Percentiles rank a stretch among this genome's conserved stretches.
Evolutionary conservation across 2,113 vertebrate species (phyloP).

Genomic region (Saimiri boliviensis): DNA sequence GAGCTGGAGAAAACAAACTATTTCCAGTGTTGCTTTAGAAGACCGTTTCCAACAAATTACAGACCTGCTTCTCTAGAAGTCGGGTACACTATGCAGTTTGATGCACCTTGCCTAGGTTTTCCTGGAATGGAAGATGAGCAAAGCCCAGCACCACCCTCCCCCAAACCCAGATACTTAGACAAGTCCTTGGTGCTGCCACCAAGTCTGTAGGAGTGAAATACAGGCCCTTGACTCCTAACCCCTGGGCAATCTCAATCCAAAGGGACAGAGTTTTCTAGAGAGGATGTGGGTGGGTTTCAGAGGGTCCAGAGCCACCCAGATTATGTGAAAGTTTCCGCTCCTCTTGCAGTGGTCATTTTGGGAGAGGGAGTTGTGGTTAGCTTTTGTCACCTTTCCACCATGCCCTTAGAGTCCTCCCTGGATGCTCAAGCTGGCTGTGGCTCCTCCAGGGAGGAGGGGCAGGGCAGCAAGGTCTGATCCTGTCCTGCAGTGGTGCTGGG

Average conservation of each 20-base stretch:
- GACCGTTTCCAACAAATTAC: background rate
- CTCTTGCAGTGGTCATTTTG: too few species aligned
- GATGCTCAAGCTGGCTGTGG: background rate
- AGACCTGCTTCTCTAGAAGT: background rate
- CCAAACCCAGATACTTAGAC: background rate
- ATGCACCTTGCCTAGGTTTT: background rate
- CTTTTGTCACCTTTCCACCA: background rate
- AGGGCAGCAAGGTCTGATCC: background rate
- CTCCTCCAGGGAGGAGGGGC: background rate
- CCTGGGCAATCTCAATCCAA: fast-evolving
- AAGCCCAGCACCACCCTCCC: background rate
- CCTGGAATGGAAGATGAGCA: background rate
- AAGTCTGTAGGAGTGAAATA: background rate
- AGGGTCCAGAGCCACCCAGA: background rate
- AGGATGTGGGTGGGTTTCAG: background rate
- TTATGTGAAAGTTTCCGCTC: background rate
- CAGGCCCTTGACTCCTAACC: background rate
- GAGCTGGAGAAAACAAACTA: conserved; percentile 47
- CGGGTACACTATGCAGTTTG: background rate
- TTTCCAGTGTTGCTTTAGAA: background rate
- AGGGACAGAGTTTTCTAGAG: background rate
- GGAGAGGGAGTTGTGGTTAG: too few species aligned
- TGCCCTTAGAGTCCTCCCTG: background rate
- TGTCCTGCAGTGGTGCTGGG: background rate
- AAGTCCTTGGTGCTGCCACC: fast-evolving